A percentile compares a stretch with the other conserved stretches of the same genome.
These are phyloP conservation scores for Dipodomys spectabilis DNA, from an alignment of 2,113 vertebrate species.

Conservation along the genomic window DNA sequence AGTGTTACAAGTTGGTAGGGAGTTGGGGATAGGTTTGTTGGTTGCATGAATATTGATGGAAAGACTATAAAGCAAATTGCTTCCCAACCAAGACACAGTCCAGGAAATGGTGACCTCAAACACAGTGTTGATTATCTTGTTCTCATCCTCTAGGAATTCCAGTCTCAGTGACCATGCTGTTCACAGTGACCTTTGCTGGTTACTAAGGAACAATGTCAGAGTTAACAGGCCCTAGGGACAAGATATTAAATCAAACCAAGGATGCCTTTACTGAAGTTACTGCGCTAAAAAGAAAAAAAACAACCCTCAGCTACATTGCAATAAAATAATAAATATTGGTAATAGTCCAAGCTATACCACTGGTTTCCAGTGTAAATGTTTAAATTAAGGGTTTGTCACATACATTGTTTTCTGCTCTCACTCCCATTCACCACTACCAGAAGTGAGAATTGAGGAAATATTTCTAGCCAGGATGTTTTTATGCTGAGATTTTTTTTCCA, in stretches of 20 bases:
- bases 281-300: neutral
- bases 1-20: neutral
- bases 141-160: neutral
- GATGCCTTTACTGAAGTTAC: neutral
- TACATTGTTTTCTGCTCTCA: neutral
- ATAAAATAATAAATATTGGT: conserved; percentile 9
- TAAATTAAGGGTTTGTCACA: conserved; percentile 59
- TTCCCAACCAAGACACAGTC: conserved; percentile 41
- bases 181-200: neutral
- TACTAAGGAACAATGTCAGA: neutral
- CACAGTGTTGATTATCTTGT: neutral
- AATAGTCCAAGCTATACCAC: neutral
- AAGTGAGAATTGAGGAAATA: neutral
- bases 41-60: conserved; percentile 52
- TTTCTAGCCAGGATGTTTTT: conserved; percentile 37
- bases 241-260: conserved; percentile 16
- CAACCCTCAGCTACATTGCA: neutral
- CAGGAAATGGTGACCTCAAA: neutral
- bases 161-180: neutral
- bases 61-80: conserved; percentile 58
- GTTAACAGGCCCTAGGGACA: conserved; percentile 2
- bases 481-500: conserved; percentile 29
- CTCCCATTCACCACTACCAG: neutral
- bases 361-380: conserved; percentile 44
- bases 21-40: neutral